phyloP scores from a whole-genome alignment of 2,888 invertebrate species.

The Dendrolimus houi region DNA sequence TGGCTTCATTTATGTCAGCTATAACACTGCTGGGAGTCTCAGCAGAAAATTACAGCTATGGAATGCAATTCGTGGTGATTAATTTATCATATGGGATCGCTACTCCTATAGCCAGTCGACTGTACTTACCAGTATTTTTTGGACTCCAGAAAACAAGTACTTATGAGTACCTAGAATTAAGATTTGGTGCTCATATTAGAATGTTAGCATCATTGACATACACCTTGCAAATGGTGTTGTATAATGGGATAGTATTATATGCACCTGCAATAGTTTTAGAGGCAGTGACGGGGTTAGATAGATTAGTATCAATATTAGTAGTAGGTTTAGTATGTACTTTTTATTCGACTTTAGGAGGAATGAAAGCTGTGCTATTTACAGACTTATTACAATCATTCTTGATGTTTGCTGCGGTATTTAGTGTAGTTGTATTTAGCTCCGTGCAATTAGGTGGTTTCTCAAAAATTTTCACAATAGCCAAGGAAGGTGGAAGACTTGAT shows the following conservation, averaged over 20 bases:
- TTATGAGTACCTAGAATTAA: slow-evolving; percentile 93
- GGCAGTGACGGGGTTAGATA: slow-evolving; percentile 87
- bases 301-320: slow-evolving; percentile 82
- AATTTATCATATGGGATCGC: slow-evolving; percentile 85
- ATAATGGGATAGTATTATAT: slow-evolving; percentile 94
- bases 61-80: slow-evolving; percentile 86
- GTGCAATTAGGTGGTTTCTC: slow-evolving; percentile 81
- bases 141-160: slow-evolving; percentile 89
- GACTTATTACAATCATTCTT: slow-evolving; percentile 90
- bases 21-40: slow-evolving; percentile 93
- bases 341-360: slow-evolving; percentile 91
- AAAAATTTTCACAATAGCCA: slow-evolving; percentile 83
- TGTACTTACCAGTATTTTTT: slow-evolving; percentile 91
- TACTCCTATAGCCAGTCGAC: slow-evolving; percentile 85
- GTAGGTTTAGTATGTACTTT: slow-evolving; percentile 89
- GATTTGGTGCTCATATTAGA: slow-evolving; percentile 88
- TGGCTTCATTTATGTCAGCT: slow-evolving; percentile 97
- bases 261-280: slow-evolving; percentile 94
- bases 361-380: slow-evolving; percentile 93
- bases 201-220: slow-evolving; percentile 89
- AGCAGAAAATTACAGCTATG: slow-evolving; percentile 89
- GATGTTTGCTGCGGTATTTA: slow-evolving; percentile 90
- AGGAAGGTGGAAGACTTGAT: slow-evolving; percentile 81
- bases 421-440: slow-evolving; percentile 84
- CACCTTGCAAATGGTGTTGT: slow-evolving; percentile 91